A percentile compares a stretch with the other conserved stretches of the same genome.
These are phyloP conservation scores for Seira musarum DNA, from an alignment of 2,888 invertebrate species.

Conservation along the genomic window DNA sequence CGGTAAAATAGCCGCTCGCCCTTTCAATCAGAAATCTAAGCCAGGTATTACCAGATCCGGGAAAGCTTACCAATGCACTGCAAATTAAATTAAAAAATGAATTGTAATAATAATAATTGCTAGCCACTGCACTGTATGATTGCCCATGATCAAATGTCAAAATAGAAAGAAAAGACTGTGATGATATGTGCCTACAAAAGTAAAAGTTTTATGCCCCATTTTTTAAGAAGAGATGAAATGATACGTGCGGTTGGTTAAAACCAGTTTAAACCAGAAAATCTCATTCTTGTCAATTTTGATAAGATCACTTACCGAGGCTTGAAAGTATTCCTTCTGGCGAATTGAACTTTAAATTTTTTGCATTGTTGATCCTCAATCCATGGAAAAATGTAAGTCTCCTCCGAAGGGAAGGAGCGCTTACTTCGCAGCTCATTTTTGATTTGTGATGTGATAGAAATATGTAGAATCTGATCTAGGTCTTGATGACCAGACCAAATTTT, in stretches of 20 bases:
- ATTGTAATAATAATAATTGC: too few relatives aligned
- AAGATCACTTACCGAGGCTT: slow-evolving; percentile 65
- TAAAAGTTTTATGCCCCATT: too few relatives aligned
- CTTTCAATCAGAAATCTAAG: slow-evolving; percentile 71
- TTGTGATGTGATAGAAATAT: background rate
- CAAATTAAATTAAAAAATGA: background rate
- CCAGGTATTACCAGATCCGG: slow-evolving; percentile 72
- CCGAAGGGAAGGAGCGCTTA: slow-evolving; percentile 30
- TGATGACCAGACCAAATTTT: slow-evolving; percentile 68
- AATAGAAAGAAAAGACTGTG: too few relatives aligned
- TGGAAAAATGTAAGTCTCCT: slow-evolving; percentile 59
- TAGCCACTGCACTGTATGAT: too few relatives aligned
- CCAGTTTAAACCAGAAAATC: background rate
- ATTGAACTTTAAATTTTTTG: slow-evolving; percentile 68
- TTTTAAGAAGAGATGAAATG: too few relatives aligned
- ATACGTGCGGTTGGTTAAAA: background rate
- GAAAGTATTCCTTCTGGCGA: slow-evolving; percentile 70
- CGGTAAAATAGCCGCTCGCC: slow-evolving; percentile 71
- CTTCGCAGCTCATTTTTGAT: slow-evolving; percentile 26
- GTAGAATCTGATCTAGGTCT: slow-evolving; percentile 53
- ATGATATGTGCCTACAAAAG: too few relatives aligned
- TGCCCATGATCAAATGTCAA: too few relatives aligned
- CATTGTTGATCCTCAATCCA: slow-evolving; percentile 70
- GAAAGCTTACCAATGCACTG: slow-evolving; percentile 71
- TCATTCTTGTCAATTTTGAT: background rate